A percentile compares a stretch with the other conserved stretches of the same genome.
These are phyloP conservation scores for Siderastrea siderea DNA, from an alignment of 92 coral and sea anemone genomes.

Conservation along the genomic window DNA sequence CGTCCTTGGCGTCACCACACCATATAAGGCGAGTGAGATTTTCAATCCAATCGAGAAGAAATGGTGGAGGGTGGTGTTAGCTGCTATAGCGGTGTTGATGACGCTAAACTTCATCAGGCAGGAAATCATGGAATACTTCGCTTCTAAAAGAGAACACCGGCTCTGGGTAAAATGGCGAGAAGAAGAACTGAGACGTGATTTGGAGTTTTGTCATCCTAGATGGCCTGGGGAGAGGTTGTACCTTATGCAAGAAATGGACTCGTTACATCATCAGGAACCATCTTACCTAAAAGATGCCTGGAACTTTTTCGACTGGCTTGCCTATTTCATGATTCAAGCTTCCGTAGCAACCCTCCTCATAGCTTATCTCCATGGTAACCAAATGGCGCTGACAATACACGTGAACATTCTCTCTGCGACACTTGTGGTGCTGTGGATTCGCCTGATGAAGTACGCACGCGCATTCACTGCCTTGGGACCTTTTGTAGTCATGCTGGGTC, in stretches of 20 bases:
- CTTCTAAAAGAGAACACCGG: constrained; percentile 87
- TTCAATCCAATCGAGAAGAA: constrained; percentile 76
- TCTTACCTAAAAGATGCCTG: constrained; percentile 91
- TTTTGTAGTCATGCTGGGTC: constrained; percentile 94
- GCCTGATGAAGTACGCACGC: constrained; percentile 94
- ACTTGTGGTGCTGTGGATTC: constrained; percentile 86
- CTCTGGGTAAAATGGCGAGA: constrained; percentile 95
- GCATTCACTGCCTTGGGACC: constrained; percentile 94
- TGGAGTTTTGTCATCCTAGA: constrained; percentile 95
- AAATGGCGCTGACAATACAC: constrained; percentile 60
- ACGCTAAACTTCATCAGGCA: constrained; percentile 86
- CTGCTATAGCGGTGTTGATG: constrained; percentile 73
- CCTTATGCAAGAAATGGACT: constrained; percentile 91
- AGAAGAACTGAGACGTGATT: constrained; percentile 81
- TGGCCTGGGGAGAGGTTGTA: constrained; percentile 99
- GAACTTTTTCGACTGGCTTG: constrained; percentile 95
- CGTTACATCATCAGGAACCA: constrained; percentile 79
- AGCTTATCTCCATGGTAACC: constrained; percentile 63
- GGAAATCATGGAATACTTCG: constrained; percentile 79
- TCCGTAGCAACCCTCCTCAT: constrained; percentile 77
- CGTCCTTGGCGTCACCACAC: constrained; percentile 84
- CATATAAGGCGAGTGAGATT: constrained; percentile 68
- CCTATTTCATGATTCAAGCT: constrained; percentile 76
- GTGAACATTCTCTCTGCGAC: constrained; percentile 83
- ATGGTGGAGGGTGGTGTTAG: constrained; percentile 91